These are phyloP conservation scores for Hemitrygon akajei DNA, from an alignment of 2,797 vertebrate genomes.

Conservation along the genomic window DNA sequence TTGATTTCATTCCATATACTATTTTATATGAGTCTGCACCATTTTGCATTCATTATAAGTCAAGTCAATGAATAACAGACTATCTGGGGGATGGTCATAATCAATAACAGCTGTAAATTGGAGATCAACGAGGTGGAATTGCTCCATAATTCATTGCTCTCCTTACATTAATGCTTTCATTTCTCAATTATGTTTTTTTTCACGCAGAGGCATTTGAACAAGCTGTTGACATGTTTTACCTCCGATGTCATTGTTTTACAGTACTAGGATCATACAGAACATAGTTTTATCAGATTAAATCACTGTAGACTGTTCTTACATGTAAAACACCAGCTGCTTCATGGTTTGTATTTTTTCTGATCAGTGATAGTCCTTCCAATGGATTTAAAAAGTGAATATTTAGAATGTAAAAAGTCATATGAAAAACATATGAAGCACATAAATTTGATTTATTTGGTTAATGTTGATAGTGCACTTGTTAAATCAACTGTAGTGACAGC, in stretches of 20 bases:
- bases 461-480: neutral
- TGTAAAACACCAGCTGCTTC: neutral
- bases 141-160: neutral
- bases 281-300: neutral
- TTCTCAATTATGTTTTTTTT: slow-evolving; percentile 1
- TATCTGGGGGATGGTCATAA: neutral
- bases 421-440: neutral
- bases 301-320: neutral
- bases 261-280: neutral
- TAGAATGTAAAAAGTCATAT: neutral
- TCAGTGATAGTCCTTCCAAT: neutral
- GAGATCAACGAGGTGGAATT: neutral
- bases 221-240: neutral
- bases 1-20: neutral
- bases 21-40: neutral
- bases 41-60: neutral
- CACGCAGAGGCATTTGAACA: slow-evolving; percentile 6
- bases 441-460: neutral
- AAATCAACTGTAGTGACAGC: neutral
- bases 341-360: neutral
- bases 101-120: slow-evolving; percentile 21
- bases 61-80: neutral
- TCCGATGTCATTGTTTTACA: neutral
- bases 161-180: neutral
- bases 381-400: neutral